phyloP scores from a whole-genome alignment of 2,888 invertebrate genomes.

The Gnatocerus cornutus region DNA sequence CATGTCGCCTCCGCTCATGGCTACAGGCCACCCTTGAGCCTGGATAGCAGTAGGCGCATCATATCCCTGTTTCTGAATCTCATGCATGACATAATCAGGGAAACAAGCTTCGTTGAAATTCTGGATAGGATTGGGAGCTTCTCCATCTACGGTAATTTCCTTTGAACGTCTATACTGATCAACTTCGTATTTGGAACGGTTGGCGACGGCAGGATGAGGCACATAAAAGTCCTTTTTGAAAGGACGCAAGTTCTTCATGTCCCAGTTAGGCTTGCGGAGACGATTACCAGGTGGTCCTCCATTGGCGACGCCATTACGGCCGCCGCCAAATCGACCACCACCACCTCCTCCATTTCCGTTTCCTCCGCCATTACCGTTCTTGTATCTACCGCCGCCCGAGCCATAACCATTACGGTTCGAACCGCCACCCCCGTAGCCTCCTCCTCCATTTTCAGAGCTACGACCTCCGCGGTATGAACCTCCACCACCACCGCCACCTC shows the following conservation, averaged over 20 bases:
- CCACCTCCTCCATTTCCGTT: conserved; percentile 63
- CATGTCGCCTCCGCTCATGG: conserved; percentile 87
- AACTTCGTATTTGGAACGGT: conserved; percentile 78
- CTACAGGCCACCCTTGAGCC: conserved; percentile 92
- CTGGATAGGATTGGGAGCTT: conserved; percentile 83
- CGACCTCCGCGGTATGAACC: conserved; percentile 59
- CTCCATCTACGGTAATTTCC: conserved; percentile 91
- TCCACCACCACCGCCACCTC: too few relatives aligned
- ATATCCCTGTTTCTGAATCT: conserved; percentile 85
- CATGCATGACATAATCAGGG: conserved; percentile 83
- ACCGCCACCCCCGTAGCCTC: conserved; percentile 65
- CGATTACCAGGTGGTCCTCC: conserved; percentile 67
- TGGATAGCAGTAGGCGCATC: conserved; percentile 88
- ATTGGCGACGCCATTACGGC: conserved; percentile 64
- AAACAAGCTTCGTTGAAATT: conserved; percentile 87
- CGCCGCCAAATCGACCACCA: conserved; percentile 61
- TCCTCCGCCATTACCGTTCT: conserved; percentile 55
- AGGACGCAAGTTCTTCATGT: conserved; percentile 80
- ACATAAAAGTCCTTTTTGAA: conserved; percentile 91
- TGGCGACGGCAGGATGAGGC: conserved; percentile 80
- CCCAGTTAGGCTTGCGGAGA: conserved; percentile 81
- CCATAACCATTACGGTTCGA: conserved; percentile 64
- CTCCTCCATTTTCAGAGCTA: conserved; percentile 59
- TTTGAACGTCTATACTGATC: conserved; percentile 84
- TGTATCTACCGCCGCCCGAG: conserved; percentile 49